A percentile compares a stretch with the other conserved stretches of the same genome.
These are phyloP conservation scores for Entelurus aequoreus DNA, from an alignment of 2,113 vertebrate genomes.

Conservation along the genomic window DNA sequence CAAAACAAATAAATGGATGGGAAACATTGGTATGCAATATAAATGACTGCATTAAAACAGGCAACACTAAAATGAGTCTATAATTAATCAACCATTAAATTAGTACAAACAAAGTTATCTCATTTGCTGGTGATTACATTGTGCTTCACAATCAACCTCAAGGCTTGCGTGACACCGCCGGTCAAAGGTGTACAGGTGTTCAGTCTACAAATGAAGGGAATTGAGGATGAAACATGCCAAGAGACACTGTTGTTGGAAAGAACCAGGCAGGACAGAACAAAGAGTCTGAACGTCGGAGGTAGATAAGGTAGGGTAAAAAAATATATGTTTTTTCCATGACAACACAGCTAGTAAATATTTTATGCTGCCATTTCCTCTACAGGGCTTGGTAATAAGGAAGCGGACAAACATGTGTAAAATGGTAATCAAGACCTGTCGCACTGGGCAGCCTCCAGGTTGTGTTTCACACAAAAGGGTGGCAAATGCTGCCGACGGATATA, in stretches of 20 bases:
- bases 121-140: too few relatives aligned
- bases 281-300: conserved; percentile 18
- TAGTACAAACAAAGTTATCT: conserved; percentile 1
- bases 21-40: too few relatives aligned
- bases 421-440: conserved; percentile 56
- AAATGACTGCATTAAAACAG: too few relatives aligned
- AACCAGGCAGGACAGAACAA: conserved; percentile 3
- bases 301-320: conserved; percentile 13
- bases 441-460: conserved; percentile 40
- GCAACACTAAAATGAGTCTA: too few relatives aligned
- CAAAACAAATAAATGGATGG: too few relatives aligned
- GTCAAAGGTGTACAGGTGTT: conserved; percentile 10
- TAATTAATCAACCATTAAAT: too few relatives aligned
- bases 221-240: conserved; percentile 13
- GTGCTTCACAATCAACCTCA: conserved; percentile 8
- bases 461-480: conserved; percentile 16
- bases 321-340: conserved; percentile 57
- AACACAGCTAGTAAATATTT: conserved; percentile 50
- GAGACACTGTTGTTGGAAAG: conserved; percentile 10
- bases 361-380: conserved; percentile 56
- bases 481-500: conserved; percentile 5
- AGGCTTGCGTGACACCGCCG: conserved; percentile 3
- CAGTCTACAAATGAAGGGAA: conserved; percentile 1
- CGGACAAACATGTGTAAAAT: too few relatives aligned
- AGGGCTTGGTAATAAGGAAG: conserved; percentile 48